Evolutionary conservation across 2,888 invertebrate species (phyloP).

Genomic region (Napeogenes inachia): DNA sequence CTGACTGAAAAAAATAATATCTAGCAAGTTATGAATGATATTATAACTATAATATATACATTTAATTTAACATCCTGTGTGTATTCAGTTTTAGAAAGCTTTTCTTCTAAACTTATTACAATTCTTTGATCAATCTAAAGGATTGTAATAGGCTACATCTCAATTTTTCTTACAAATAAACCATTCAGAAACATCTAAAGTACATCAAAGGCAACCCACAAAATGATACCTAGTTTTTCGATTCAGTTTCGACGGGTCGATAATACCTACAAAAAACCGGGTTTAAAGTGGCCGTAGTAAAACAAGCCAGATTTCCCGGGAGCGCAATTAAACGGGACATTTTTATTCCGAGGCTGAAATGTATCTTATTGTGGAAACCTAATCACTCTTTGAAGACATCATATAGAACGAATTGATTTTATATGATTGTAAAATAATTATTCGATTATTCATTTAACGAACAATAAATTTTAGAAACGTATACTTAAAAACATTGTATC

Average conservation of each 20-base stretch:
- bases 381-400: slow-evolving; percentile 15
- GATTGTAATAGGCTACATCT: no score
- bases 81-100: no score
- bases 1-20: no score
- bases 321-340: slow-evolving; percentile 28
- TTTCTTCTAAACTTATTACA: no score
- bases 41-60: no score
- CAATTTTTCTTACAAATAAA: background rate
- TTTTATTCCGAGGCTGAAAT: slow-evolving; percentile 8
- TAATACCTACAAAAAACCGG: slow-evolving; percentile 23
- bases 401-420: slow-evolving; percentile 18
- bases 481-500: no score
- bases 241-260: slow-evolving; percentile 17
- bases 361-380: slow-evolving; percentile 21
- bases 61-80: no score
- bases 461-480: background rate
- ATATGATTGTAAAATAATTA: background rate
- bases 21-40: no score
- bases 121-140: no score
- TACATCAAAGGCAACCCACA: slow-evolving; percentile 11
- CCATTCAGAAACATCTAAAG: background rate
- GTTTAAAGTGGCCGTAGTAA: slow-evolving; percentile 28
- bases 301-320: slow-evolving; percentile 31
- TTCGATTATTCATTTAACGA: background rate
- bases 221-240: slow-evolving; percentile 10